Base-by-base conservation (phyloP, 2,888 invertebrate species). In the Himalopsyche japonica region DNA sequence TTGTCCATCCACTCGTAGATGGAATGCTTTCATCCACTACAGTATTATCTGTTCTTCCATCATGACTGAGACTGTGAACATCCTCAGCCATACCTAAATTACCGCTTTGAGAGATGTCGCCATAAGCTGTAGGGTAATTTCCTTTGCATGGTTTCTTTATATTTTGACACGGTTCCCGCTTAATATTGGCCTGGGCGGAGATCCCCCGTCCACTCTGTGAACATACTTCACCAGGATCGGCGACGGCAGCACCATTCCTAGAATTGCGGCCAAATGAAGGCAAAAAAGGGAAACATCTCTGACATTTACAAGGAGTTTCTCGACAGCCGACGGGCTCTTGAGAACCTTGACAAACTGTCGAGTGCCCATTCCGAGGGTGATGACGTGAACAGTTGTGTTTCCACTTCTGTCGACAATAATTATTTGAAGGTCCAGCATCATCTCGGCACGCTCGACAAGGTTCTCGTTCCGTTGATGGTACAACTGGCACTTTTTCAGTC, bases 271-370 rank as follows among this genome's bases (percentile, higher is more conserved):
- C 80, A 12, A 82, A 81, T 18, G 81, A 37, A 6, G 84, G 84
- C 20, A 86, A 79, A 20, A 85, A 85, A 64, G 85, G 86, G 48
- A 86, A 87, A 47, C 86, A 86, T 12, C 80, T 85, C 48, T 87
- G 87, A 80, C 87, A 87, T 18, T 87, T 88, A 83, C 84, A 87
- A 4, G 86, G 87, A 79, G 87, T 87, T 57, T 87, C 85, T 27
- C 78, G 84, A 32, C 85, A 84, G 15, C 30, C 34, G 15, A 34
- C 27, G 15, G 79, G 49, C 27, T 85, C 47, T 6, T 78, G 79
- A 10, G 85, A 15, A 57, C 76, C 81, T 18, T 81, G 84, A 43
- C 83, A 83, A n/a, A 8, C 57, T 5, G 57, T 24, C 10, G 57
- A n/a, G 57, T 57, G 24, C 20, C 57, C 81, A 20, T 43, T 70